phyloP scores from a whole-genome alignment of 2,113 vertebrate species.

The Hypomesus transpacificus region DNA sequence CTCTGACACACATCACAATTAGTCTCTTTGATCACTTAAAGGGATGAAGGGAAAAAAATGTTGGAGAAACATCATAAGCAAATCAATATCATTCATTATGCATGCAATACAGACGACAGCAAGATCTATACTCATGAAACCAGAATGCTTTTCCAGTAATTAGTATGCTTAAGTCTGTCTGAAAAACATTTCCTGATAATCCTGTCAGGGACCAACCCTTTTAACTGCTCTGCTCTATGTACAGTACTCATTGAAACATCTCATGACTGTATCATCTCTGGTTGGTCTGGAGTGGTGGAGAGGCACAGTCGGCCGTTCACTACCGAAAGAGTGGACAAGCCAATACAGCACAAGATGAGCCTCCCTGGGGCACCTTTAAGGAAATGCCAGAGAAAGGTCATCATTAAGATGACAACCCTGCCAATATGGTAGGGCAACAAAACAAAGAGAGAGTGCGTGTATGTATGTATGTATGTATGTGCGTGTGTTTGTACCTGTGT shows the following conservation, averaged over 20 bases:
- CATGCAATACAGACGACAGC: slow-evolving; percentile 48
- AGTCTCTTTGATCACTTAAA: slow-evolving; percentile 61
- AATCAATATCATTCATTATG: slow-evolving; percentile 70
- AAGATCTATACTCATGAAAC: slow-evolving; percentile 40
- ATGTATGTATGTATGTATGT: not conserved
- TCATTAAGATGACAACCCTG: slow-evolving; percentile 28
- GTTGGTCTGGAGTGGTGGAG: not conserved
- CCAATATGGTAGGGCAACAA: slow-evolving; percentile 18
- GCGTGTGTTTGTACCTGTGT: too few relatives aligned
- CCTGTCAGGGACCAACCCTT: not conserved
- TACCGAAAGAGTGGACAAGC: not conserved
- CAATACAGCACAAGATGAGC: not conserved
- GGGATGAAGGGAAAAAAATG: slow-evolving; percentile 18
- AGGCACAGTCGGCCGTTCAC: not conserved
- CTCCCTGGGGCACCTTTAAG: slow-evolving; percentile 13
- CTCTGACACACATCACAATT: slow-evolving; percentile 73
- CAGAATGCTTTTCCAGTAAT: slow-evolving; percentile 30
- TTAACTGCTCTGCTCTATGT: not conserved
- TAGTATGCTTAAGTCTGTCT: slow-evolving; percentile 16
- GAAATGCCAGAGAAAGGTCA: slow-evolving; percentile 30
- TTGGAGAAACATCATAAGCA: slow-evolving; percentile 54
- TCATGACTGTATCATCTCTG: not conserved
- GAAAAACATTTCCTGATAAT: slow-evolving; percentile 15
- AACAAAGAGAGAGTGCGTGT: not conserved
- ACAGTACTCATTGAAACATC: not conserved